Evolutionary conservation across 2,113 vertebrate species (phyloP).

Genomic region (Corydoras maculifer): DNA sequence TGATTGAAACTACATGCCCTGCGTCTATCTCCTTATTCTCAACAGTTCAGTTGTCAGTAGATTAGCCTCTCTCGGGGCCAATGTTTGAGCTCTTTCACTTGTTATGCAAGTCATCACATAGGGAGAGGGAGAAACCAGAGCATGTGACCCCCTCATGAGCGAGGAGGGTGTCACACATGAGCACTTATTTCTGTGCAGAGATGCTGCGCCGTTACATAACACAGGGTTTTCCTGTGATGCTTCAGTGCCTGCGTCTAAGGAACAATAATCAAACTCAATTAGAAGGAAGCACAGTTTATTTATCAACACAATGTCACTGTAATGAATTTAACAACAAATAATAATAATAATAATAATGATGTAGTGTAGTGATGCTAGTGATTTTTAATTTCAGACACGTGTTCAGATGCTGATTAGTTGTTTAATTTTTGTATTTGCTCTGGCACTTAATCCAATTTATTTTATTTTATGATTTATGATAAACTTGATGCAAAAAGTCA

Average conservation of each 20-base stretch:
- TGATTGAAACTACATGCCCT: not conserved
- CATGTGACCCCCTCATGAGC: not conserved
- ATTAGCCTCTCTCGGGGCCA: constrained; percentile 4
- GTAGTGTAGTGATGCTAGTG: no score
- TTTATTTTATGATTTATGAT: no score
- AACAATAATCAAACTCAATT: no score
- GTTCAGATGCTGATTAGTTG: no score
- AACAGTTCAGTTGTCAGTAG: constrained; percentile 1
- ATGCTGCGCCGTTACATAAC: constrained; percentile 14
- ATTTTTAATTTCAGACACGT: no score
- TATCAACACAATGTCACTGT: no score
- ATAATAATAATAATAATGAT: no score
- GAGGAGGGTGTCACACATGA: not conserved
- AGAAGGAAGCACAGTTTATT: no score
- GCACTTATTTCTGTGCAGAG: not conserved
- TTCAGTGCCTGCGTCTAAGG: not conserved
- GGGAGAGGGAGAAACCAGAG: not conserved
- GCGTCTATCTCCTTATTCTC: not conserved
- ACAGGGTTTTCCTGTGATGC: constrained; percentile 18
- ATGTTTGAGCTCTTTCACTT: not conserved
- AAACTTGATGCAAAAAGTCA: no score
- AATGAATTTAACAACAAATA: no score
- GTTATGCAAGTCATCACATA: constrained; percentile 3
- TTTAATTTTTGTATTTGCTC: no score
- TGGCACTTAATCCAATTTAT: no score